Base-by-base conservation (phyloP, 2,888 invertebrate species). In the Theretra japonica region DNA sequence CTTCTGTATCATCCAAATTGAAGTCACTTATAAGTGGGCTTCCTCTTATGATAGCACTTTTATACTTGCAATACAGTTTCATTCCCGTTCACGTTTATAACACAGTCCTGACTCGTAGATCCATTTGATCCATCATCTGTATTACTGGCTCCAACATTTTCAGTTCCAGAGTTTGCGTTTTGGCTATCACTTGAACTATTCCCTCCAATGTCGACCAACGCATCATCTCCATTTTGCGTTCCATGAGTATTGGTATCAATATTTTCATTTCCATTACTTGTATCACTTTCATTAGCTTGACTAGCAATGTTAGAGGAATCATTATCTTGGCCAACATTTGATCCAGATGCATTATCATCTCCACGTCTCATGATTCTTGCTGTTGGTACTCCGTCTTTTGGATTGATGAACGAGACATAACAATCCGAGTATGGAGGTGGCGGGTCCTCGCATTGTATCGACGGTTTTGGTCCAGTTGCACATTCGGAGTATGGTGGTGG, bases 341-440 rank as follows among this genome's bases (percentile, higher is more conserved):
- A 7, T 41, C 15, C 23, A 30, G 8, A 17, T 0, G 15, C 57
- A 23, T 57, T 41, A 65, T 48, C 65, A 6, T n/a, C 41, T 65
- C 41, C 48, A n/a, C 23, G 23, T 48, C 48, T 30, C 23, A 53
- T 58, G 5, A 58, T 70, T 17, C 28, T 48, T 7, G 53, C 53
- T 30, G 65, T 41, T 0, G 65, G 65, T 11, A 48, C 17, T 0
- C 83, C 86, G 53, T 84, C 80, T 72, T 88, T 88, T 0, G 83
- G 82, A 68, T 84, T 82, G 15, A 82, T 74, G 78, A 85, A 86
- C 3, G 86, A 74, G 0, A 87, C 86, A 78, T 85, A 85, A 75
- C 89, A 90, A 11, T 87, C 89, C 6, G 90, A 88, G 81, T 93
- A 93, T 0, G 93, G 91, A 0, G 93, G 93, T 0, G 93, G 93